Percentiles rank a stretch among this genome's conserved stretches.
Conservation (phyloP, 2,888 invertebrate species). For the Sicus ferrugineus region DNA sequence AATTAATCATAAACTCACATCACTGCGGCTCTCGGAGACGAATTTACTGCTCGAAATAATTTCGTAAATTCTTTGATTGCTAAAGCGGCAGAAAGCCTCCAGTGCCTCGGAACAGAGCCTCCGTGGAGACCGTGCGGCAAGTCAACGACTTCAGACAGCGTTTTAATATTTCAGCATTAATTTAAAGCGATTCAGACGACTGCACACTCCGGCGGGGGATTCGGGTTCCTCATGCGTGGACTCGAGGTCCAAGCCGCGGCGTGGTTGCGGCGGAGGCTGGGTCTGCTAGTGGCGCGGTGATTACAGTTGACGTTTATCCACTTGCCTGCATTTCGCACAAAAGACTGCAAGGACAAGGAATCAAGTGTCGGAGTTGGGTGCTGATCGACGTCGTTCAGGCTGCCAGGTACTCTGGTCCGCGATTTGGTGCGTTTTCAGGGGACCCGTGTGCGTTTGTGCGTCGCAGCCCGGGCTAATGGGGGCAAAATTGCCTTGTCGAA, state of each 20-base stretch:
- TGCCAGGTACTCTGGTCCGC: no score
- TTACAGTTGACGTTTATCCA: conserved; percentile 37
- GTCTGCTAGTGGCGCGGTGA: conserved; percentile 12
- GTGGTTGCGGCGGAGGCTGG: conserved; percentile 16
- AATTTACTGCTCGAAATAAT: conserved; percentile 12
- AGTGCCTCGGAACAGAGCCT: not conserved
- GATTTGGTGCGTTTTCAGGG: no score
- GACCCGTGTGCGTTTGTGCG: no score
- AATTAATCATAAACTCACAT: not conserved
- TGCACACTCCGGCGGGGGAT: conserved; percentile 6
- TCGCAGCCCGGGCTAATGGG: no score
- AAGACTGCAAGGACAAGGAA: not conserved
- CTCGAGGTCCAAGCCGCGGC: no score
- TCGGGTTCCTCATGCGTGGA: conserved; percentile 11
- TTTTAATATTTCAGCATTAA: conserved; percentile 32
- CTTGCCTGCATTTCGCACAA: conserved; percentile 14
- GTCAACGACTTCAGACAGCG: conserved; percentile 23
- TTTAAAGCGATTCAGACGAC: conserved; percentile 35
- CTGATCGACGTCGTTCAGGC: no score
- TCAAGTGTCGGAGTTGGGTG: no score
- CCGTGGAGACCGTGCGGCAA: not conserved
- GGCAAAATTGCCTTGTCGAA: no score
- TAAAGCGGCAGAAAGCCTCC: not conserved
- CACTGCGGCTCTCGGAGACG: not conserved
- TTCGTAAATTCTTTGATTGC: conserved; percentile 12